These are phyloP conservation scores for Elysia chlorotica DNA, from an alignment of 1,140 invertebrate genomes.

Conservation along the genomic window DNA sequence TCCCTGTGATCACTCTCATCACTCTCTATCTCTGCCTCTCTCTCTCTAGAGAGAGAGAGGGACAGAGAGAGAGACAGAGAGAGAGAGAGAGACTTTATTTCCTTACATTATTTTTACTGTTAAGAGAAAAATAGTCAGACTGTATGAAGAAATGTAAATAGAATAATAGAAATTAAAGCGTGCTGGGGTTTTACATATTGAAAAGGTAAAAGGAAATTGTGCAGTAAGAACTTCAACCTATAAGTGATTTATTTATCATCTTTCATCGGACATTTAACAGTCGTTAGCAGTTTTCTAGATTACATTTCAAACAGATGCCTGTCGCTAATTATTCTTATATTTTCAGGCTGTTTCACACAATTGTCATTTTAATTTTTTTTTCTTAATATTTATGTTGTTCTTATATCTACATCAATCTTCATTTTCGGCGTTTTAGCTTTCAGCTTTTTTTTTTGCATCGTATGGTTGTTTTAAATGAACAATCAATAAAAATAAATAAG, in stretches of 20 bases:
- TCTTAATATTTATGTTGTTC: neutral
- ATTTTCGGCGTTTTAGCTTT: neutral
- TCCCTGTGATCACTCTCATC: too few relatives aligned
- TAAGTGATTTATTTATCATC: neutral
- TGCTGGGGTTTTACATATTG: neutral
- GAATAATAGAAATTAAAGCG: neutral
- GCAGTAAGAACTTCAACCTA: neutral
- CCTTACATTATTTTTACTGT: too few relatives aligned
- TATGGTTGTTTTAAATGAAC: too few relatives aligned
- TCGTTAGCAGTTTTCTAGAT: too few relatives aligned
- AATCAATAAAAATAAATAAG: too few relatives aligned
- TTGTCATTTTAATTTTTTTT: neutral
- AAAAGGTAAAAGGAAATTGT: neutral
- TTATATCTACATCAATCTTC: neutral
- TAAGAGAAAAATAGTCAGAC: too few relatives aligned
- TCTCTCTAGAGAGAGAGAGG: too few relatives aligned
- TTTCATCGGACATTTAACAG: too few relatives aligned
- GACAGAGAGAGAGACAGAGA: too few relatives aligned
- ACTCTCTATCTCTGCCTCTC: too few relatives aligned
- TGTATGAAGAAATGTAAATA: neutral
- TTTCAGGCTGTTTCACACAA: neutral
- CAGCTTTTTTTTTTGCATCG: too few relatives aligned
- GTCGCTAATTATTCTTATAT: neutral
- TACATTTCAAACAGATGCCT: neutral
- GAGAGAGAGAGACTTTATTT: too few relatives aligned